Base-by-base conservation (phyloP, 2,113 vertebrate genomes). In the Chrysochloris asiatica region DNA sequence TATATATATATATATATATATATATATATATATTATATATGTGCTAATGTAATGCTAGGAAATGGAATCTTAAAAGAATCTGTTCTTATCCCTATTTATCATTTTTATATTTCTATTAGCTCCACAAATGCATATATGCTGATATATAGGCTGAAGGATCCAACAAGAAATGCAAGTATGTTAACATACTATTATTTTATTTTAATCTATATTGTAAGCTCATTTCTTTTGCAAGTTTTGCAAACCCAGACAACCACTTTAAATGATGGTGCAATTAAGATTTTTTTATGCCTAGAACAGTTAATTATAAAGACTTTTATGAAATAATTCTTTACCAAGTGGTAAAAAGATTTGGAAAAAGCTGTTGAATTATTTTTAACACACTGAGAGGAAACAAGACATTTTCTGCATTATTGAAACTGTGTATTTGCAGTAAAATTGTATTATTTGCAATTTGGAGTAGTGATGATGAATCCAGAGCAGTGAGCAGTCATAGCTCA, bases 81-180 rank as follows among this genome's bases (percentile, higher is more conserved):
- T 41, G 80, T 85, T 61, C 92, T 61, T 78, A 59, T 84, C 33
- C 24, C 38, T 89, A 48, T 82, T 94, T 88, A 95, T 93, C 21
- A 75, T 92, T 85, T 95, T 85, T 94, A 11, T 94, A 48, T 94
- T 88, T 96, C n/a, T 84, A 43, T 96, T 97, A 99, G 99, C 97
- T 99, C 99, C 82, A 99, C 99, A 92, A 99, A 99, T 96, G 99
- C 99, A 17, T 99, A 99, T 93, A 99, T 99, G 99, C 98, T 99
- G 93, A 99, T 99, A 96, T 99, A 99, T 94, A 99, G 99, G 97
- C 96, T 99, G 96, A 99, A 99, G 97, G 99, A 99, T 96, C 96
- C 98, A 90, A 96, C 98, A 71, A 98, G 98, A 98, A 99, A 99
- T 98, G 98, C 99, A 98, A 99, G 99, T 99, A 98, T 98, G 99